Evolutionary conservation across 2,888 invertebrate species (phyloP), one percentile per base, ranked within the genome.

Genomic region (Polia nebulosa): DNA sequence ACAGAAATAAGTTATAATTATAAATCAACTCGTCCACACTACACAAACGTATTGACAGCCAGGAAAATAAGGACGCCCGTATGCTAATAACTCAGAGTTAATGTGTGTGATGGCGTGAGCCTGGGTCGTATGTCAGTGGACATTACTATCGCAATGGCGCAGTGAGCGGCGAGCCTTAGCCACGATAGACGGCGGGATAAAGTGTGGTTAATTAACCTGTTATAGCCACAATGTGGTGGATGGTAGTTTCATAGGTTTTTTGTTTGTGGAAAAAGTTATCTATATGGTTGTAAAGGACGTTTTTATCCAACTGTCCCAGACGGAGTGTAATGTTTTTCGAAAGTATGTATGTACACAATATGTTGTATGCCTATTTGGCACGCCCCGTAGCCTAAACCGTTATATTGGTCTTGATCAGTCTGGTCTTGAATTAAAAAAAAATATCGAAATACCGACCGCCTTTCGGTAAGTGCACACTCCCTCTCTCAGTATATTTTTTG

Each of bases 31-130:
- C 17, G 32, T 34, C 27, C 13, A 20, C 15, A 39, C 11, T 52
- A 41, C 25, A 55, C 41, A 58, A 49, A 27, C 25, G 8, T 22
- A 70, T 56, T 41, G 59, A 36, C 25, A 57, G 13, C 44, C 22
- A 29, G 61, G 53, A 66, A 72, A 76, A 66, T 61, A 76, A 75
- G 49, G 63, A 53, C 61, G n/a, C 56, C 57, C 56, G 36, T 51
- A 57, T 49, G 52, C 41, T 61, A 58, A 53, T 77, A 77, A 69
- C 22, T 73, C 77, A 73, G 49, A 9, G 20, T 53, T 53, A 77
- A 76, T 64, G 53, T 41, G 49, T 56, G 62, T 69, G 63, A 57
- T 62, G 66, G 62, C 61, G 60, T 61, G 58, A 56, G 57, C 22
- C 55, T 9, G 27, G 66, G 57, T 63, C 72, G 52, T 67, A 59